Percentiles rank a stretch among this genome's conserved stretches.
phyloP scores from a whole-genome alignment of 2,113 vertebrate species.

The Gymnobelideus leadbeateri region DNA sequence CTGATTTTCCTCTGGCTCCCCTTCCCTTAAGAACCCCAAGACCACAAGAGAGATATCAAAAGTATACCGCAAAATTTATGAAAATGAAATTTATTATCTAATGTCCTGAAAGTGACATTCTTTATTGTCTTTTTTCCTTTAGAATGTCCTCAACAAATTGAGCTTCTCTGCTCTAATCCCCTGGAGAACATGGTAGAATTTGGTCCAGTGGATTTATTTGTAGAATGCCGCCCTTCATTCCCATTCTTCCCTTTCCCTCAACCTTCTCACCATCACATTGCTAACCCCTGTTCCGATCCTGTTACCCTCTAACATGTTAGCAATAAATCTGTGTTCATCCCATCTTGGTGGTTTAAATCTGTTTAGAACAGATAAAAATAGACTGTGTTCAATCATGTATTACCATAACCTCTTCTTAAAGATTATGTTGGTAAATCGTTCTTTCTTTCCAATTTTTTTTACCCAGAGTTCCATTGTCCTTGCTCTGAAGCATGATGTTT shows the following conservation, averaged over 20 bases:
- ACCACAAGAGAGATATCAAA: conserved; percentile 15
- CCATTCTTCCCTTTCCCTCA: background rate
- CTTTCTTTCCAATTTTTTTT: conserved; percentile 40
- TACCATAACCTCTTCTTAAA: conserved; percentile 36
- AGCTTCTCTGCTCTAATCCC: background rate
- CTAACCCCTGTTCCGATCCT: background rate
- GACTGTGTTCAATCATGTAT: background rate
- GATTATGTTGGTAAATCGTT: conserved; percentile 28
- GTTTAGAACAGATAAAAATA: background rate
- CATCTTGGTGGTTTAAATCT: conserved; percentile 51
- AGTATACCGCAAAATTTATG: conserved; percentile 4
- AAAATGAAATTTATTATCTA: conserved; percentile 23
- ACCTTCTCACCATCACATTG: conserved; percentile 4
- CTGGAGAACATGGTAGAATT: conserved; percentile 27
- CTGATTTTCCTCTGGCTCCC: background rate
- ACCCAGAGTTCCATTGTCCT: background rate
- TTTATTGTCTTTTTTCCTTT: background rate
- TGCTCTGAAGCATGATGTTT: conserved; percentile 29
- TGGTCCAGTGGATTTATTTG: conserved; percentile 13
- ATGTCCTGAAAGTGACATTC: background rate
- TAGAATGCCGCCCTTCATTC: background rate
- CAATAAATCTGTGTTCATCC: conserved; percentile 60
- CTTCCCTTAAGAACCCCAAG: background rate
- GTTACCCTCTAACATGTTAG: conserved; percentile 61
- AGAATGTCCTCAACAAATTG: conserved; percentile 14